A percentile compares a stretch with the other conserved stretches of the same genome.
Evolutionary conservation across 2,888 invertebrate genomes (phyloP).

Genomic region (Lochmaea crataegi): DNA sequence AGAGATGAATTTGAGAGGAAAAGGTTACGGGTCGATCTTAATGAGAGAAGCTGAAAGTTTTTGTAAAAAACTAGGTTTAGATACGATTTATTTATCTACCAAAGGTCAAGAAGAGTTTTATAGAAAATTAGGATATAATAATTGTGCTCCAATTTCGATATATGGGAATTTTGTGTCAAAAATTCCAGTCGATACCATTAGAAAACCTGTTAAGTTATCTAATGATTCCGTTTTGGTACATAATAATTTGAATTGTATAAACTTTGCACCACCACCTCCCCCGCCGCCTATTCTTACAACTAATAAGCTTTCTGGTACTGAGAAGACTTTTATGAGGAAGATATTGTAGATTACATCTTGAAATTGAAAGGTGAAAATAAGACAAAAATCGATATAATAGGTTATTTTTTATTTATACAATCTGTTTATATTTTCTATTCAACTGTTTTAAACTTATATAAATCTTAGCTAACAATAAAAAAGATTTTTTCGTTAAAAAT

Average conservation of each 20-base stretch:
- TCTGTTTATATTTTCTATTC: background rate
- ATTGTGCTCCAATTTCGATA: conserved; percentile 77
- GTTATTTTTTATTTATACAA: background rate
- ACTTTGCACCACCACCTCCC: conserved; percentile 31
- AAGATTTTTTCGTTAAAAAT: too few species aligned
- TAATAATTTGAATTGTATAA: background rate
- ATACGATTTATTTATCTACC: conserved; percentile 69
- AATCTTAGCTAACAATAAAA: background rate
- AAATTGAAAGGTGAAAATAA: background rate
- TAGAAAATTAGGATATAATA: conserved; percentile 76
- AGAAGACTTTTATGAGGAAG: conserved; percentile 45
- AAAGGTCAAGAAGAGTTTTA: conserved; percentile 82
- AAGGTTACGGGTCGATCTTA: conserved; percentile 80
- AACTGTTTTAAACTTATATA: background rate
- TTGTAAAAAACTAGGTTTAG: conserved; percentile 73
- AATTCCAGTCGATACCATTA: conserved; percentile 31
- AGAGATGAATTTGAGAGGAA: conserved; percentile 75
- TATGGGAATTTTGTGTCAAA: conserved; percentile 67
- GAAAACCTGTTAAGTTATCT: conserved; percentile 42
- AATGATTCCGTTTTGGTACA: background rate
- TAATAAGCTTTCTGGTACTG: conserved; percentile 3
- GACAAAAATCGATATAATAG: background rate
- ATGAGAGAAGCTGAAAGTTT: conserved; percentile 82
- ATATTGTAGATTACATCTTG: background rate
- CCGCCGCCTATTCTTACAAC: conserved; percentile 24